These are phyloP conservation scores for Monopis laevigella DNA, from an alignment of 2,888 invertebrate genomes.

Conservation along the genomic window DNA sequence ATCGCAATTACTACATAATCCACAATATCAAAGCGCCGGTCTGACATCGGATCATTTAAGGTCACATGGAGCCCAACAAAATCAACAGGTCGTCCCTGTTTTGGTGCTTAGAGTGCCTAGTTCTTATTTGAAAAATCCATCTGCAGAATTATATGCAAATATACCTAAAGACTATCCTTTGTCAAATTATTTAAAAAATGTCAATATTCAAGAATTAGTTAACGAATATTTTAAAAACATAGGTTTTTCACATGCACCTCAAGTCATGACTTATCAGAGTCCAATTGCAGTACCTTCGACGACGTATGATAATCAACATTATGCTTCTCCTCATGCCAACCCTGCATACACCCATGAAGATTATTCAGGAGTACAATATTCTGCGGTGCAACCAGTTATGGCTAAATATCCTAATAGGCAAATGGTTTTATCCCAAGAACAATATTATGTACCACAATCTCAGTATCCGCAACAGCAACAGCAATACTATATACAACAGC, in stretches of 20 bases:
- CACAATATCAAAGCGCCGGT: slow-evolving; percentile 59
- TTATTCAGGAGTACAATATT: slow-evolving; percentile 54
- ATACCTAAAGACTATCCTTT: slow-evolving; percentile 64
- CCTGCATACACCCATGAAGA: slow-evolving; percentile 53
- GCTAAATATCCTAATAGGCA: slow-evolving; percentile 42
- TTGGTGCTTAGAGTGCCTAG: slow-evolving; percentile 67
- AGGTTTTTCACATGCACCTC: slow-evolving; percentile 47
- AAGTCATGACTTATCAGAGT: slow-evolving; percentile 42
- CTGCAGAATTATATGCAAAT: slow-evolving; percentile 63
- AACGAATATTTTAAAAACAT: slow-evolving; percentile 60
- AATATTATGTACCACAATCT: slow-evolving; percentile 34
- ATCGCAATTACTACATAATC: slow-evolving; percentile 46
- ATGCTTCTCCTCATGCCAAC: slow-evolving; percentile 44
- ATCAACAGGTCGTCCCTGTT: slow-evolving; percentile 63
- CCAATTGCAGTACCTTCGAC: slow-evolving; percentile 23
- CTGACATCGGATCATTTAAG: slow-evolving; percentile 55
- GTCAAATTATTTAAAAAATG: slow-evolving; percentile 59
- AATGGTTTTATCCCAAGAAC: slow-evolving; percentile 22
- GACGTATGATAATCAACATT: slow-evolving; percentile 37
- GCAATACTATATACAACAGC: slow-evolving; percentile 34
- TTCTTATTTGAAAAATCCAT: slow-evolving; percentile 60
- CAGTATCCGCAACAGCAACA: slow-evolving; percentile 40
- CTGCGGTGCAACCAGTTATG: slow-evolving; percentile 59
- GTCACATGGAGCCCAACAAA: slow-evolving; percentile 38
- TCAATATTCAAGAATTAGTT: slow-evolving; percentile 64